phyloP scores from a whole-genome alignment of 2,797 vertebrate species.

The Sardinella longiceps region DNA sequence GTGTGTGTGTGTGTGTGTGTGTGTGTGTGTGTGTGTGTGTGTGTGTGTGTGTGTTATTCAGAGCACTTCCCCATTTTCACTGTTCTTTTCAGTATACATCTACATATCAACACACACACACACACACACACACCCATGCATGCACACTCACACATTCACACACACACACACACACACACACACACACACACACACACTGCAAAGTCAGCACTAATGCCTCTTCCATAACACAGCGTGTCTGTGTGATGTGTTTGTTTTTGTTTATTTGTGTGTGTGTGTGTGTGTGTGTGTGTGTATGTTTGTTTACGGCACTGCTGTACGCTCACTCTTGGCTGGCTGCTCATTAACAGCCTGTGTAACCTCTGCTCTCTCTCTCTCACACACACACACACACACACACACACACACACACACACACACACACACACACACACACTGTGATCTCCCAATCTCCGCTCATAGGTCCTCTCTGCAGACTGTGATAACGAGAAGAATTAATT shows the following conservation, averaged over 20 bases:
- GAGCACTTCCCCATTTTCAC: slow-evolving; percentile 43
- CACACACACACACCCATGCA: background rate
- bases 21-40: slow-evolving; percentile 61
- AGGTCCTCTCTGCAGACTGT: slow-evolving; percentile 67
- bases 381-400: slow-evolving; percentile 43
- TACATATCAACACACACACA: slow-evolving; percentile 38
- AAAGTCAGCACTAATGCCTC: slow-evolving; percentile 63
- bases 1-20: slow-evolving; percentile 65
- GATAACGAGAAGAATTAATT: slow-evolving; percentile 78
- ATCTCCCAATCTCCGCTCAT: slow-evolving; percentile 49
- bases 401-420: slow-evolving; percentile 63
- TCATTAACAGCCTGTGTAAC: slow-evolving; percentile 78
- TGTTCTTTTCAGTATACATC: slow-evolving; percentile 65
- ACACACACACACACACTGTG: slow-evolving; percentile 58
- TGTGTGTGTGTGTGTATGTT: slow-evolving; percentile 41
- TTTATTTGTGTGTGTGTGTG: slow-evolving; percentile 51
- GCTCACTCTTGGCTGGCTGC: slow-evolving; percentile 75
- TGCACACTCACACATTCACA: slow-evolving; percentile 2
- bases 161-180: background rate
- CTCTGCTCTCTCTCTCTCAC: slow-evolving; percentile 61
- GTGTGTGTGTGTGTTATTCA: slow-evolving; percentile 48
- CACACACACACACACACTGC: slow-evolving; percentile 57
- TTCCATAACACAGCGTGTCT: slow-evolving; percentile 45
- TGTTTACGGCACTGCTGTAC: slow-evolving; percentile 62
- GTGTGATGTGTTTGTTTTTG: slow-evolving; percentile 55